Conservation (phyloP, 2,797 vertebrate genomes). For the Sparidentex hasta region DNA sequence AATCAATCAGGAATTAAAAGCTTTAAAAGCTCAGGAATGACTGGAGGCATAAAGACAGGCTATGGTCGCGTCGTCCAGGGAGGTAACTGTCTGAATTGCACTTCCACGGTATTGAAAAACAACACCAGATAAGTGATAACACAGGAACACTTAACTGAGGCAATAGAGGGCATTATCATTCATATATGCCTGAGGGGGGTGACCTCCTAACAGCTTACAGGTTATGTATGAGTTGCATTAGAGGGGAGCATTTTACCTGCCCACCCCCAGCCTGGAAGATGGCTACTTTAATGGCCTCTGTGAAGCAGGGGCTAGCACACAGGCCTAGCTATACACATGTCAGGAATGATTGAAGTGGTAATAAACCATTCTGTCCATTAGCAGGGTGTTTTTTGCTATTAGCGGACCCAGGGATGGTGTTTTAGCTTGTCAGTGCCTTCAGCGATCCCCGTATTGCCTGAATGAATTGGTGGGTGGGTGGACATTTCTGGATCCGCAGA, state of each 20-base stretch:
- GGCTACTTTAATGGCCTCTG: slow-evolving; percentile 69
- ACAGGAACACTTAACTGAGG: slow-evolving; percentile 68
- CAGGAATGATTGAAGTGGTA: slow-evolving; percentile 80
- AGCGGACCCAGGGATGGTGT: slow-evolving; percentile 65
- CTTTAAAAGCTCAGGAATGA: slow-evolving; percentile 12
- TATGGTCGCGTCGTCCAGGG: not conserved
- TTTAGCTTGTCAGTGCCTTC: slow-evolving; percentile 72
- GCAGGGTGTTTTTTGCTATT: slow-evolving; percentile 71
- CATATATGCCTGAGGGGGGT: slow-evolving; percentile 66
- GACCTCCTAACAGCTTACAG: slow-evolving; percentile 71
- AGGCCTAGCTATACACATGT: slow-evolving; percentile 74
- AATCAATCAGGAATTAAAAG: slow-evolving; percentile 36
- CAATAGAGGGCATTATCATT: slow-evolving; percentile 69
- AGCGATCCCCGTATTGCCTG: slow-evolving; percentile 52
- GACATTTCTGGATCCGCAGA: slow-evolving; percentile 68
- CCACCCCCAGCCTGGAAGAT: slow-evolving; percentile 62
- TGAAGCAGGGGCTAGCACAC: slow-evolving; percentile 58
- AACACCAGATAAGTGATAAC: slow-evolving; percentile 67
- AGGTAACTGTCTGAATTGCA: slow-evolving; percentile 54
- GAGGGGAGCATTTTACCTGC: slow-evolving; percentile 63
- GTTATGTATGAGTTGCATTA: slow-evolving; percentile 74
- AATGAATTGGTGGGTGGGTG: slow-evolving; percentile 68
- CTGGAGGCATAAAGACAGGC: slow-evolving; percentile 22
- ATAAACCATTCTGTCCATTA: slow-evolving; percentile 82
- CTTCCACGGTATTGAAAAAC: slow-evolving; percentile 62